These are phyloP conservation scores for Adelognathus sp. DNA, from an alignment of 2,888 invertebrate genomes.

Conservation along the genomic window DNA sequence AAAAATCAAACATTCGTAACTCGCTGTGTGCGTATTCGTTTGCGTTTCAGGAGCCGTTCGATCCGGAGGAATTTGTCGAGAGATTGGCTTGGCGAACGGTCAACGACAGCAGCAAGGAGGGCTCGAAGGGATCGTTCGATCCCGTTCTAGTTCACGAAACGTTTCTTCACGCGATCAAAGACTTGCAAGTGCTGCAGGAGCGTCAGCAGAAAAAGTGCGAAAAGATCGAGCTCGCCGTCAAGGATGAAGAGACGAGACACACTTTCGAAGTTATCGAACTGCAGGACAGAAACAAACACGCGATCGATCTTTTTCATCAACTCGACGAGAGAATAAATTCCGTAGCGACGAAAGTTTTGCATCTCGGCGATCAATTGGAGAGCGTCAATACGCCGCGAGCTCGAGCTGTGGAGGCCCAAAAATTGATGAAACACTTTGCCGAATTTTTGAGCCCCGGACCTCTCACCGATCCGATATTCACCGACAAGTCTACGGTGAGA, in stretches of 20 bases:
- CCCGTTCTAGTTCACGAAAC: conserved; percentile 94
- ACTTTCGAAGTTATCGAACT: conserved; percentile 90
- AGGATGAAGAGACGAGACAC: conserved; percentile 93
- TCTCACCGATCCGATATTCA: conserved; percentile 92
- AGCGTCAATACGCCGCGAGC: conserved; percentile 97
- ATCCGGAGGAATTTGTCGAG: conserved; percentile 98
- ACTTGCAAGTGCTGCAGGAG: conserved; percentile 89
- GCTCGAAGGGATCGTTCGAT: conserved; percentile 89
- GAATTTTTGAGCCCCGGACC: conserved; percentile 95
- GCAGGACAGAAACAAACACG: conserved; percentile 93
- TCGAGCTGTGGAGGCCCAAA: conserved; percentile 96
- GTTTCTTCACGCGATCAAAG: conserved; percentile 96
- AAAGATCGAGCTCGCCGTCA: conserved; percentile 89
- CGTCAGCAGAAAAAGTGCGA: conserved; percentile 93
- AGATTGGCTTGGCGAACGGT: conserved; percentile 97
- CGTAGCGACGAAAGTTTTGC: conserved; percentile 98
- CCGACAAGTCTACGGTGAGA: conserved; percentile 89
- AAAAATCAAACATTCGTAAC: neutral
- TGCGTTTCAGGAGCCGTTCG: conserved; percentile 93
- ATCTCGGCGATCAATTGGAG: conserved; percentile 99
- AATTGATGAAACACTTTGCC: conserved; percentile 94
- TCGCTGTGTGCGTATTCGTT: neutral
- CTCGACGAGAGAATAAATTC: conserved; percentile 97
- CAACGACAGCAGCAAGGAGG: conserved; percentile 86
- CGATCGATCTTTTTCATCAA: conserved; percentile 94